Conservation (phyloP, 2,888 invertebrate genomes). For the Synergus umbraculus region DNA sequence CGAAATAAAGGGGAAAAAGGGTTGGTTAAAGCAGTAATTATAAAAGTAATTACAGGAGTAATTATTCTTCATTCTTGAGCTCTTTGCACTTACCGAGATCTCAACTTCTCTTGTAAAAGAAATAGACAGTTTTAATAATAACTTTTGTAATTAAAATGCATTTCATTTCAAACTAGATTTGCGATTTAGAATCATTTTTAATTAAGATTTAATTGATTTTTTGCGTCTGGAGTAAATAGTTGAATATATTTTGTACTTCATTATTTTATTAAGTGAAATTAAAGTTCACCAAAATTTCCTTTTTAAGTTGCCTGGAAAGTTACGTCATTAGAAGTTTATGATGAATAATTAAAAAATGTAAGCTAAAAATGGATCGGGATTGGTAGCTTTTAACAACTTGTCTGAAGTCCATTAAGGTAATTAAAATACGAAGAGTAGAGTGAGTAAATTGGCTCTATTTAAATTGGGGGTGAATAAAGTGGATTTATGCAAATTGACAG, state of each 20-base stretch:
- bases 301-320: background rate
- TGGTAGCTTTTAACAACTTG: background rate
- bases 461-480: slow-evolving; percentile 20
- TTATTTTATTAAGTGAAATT: background rate
- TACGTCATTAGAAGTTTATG: background rate
- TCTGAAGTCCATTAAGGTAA: slow-evolving; percentile 12
- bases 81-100: background rate
- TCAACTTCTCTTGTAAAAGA: slow-evolving; percentile 28
- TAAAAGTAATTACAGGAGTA: slow-evolving; percentile 33
- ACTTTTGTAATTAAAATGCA: slow-evolving; percentile 25
- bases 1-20: background rate
- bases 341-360: background rate
- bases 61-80: slow-evolving; percentile 22
- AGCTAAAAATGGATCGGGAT: background rate
- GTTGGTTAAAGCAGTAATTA: slow-evolving; percentile 24
- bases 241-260: background rate
- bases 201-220: background rate
- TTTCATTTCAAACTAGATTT: slow-evolving; percentile 21
- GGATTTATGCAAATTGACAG: slow-evolving; percentile 30
- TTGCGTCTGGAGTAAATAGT: background rate
- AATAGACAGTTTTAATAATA: slow-evolving; percentile 24
- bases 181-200: slow-evolving; percentile 13
- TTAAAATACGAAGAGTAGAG: slow-evolving; percentile 21
- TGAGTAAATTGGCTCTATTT: slow-evolving; percentile 27
- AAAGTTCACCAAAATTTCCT: background rate